Base-by-base conservation (phyloP, 2,888 invertebrate species). In the Lasioglossum calceatum region DNA sequence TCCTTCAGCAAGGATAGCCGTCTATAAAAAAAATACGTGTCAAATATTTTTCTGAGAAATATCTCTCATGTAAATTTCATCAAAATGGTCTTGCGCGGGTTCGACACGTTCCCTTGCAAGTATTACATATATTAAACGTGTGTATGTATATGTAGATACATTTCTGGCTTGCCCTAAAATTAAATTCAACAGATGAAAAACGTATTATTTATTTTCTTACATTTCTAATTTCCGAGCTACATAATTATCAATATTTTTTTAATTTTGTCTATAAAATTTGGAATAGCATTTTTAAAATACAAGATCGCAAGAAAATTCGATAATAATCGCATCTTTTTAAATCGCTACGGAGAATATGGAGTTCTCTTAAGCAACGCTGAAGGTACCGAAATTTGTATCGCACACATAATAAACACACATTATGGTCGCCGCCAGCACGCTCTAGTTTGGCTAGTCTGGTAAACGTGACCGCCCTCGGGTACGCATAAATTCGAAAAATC, bases 401-500 rank as follows among this genome's bases (percentile, higher is more conserved):
- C 19, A 16, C 64, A 64, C 64, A 64, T 64, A 32, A 64, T 64
- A 64, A 64, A 64, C 64, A 64, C 64, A 32, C 19, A 64, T 64
- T 64, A 64, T 32, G 64, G 32, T 19, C 32, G 36, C 64, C 32
- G 64, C 64, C 32, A 19, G 32, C 32, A 64, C 64, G 64, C 32
- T 32, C 32, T 19, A 64, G 64, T 64, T 64, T 64, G 32, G 32
- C 64, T 8, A 64, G 64, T 36, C 32, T 32, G 19, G 32, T 19
- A 19, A 32, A 64, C 64, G 64, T 64, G 64, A 64, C 64, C 64
- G 64, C 32, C 32, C 64, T 36, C 19, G 32, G 64, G 19, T 64
- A 19, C 32, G 64, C 64, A 64, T 64, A 64, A 64, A 64, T 73
- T 81, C 42, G 39, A 80, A 64, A 64, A 64, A 64, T 36, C 64